Evolutionary conservation across 1,140 invertebrate species (phyloP), one percentile per base, ranked within the genome.

Genomic region (Scaptomyza graminum): DNA sequence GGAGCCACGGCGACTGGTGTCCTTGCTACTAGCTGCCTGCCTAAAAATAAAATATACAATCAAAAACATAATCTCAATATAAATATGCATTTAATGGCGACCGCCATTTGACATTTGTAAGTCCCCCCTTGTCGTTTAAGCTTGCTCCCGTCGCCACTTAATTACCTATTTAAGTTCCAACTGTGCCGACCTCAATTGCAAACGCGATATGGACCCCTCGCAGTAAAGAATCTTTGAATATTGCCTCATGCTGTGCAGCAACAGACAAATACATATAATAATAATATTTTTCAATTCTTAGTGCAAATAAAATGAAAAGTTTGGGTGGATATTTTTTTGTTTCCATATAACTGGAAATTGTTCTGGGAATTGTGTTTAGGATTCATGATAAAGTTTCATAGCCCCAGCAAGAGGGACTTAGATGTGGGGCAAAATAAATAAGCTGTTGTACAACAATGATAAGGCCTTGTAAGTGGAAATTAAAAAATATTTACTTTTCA

Each of bases 81-180:
- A 72, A 87, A 87, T 87, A 78, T 79, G 71, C 74, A 76, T 76
- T 63, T 76, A 75, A 85, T 67, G 61, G 51, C 46, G 67, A 57
- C 62, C 50, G 55, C 28, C 52, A 57, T 56, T 74, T 75, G 39
- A 57, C 52, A 28, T 76, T 22, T 76, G 50, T 59, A 60, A 43
- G 6, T 50, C 18, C 15, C 18, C 15, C 13, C 31, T 34, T 34
- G 31, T 34, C 9, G 46, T 44, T 55, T 49, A 22, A 47, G n/a
- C 31, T 18, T 37, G 49, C 44, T 66, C 55, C 46, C 51, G 39
- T 41, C 59, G 65, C 37, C 44, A 75, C 75, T 76, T 88, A 87
- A 87, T 88, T 87, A 88, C 64, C 67, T 62, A 82, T 87, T 87
- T 72, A 69, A 84, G 79, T 79, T 78, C 83, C 83, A 82, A 82